Base-by-base conservation (phyloP, 2,113 vertebrate genomes). In the Hiodon tergisus region DNA sequence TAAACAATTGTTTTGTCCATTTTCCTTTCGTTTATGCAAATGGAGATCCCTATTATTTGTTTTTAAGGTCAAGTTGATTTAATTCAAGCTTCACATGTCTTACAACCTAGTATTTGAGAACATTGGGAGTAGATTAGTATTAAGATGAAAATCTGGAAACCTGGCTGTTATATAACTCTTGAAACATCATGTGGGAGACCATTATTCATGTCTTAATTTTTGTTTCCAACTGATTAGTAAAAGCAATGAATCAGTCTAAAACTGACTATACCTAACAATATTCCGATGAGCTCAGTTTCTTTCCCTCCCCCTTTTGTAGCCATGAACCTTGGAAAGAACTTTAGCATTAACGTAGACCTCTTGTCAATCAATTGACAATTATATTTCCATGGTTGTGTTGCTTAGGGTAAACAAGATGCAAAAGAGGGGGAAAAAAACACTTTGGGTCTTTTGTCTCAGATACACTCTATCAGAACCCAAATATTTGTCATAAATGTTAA, bases 21-120 rank as follows among this genome's bases (percentile, higher is more conserved):
- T 62, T 66, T 57, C 6, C 2, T 5, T 70, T 53, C 46, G 71
- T 85, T 75, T 68, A 68, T 86, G 76, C 81, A 77, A 75, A 81
- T 77, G 73, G 83, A 86, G 71, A 79, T 82, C 78, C 81, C 73
- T 81, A 81, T 85, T 88, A 86, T 84, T 83, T 83, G 84, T 87
- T 78, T 84, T 87, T 82, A 66, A 83, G 81, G 87, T 89, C 91
- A 86, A 85, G 86, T 78, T 85, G 82, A 86, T 85, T 85, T 90
- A 88, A 90, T 88, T 90, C 85, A 88, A 85, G 82, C 71, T 73
- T 78, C 73, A 62, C 73, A 76, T 88, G 82, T 79, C 88, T 80
- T 80, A 87, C 81, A 87, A 90, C 82, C 79, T 81, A 81, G 83
- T 76, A 81, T 83, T 81, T 79, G 70, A 73, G 58, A 75, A 65